Conservation (phyloP, 2,797 vertebrate species). For the Onychomys leucogaster region DNA sequence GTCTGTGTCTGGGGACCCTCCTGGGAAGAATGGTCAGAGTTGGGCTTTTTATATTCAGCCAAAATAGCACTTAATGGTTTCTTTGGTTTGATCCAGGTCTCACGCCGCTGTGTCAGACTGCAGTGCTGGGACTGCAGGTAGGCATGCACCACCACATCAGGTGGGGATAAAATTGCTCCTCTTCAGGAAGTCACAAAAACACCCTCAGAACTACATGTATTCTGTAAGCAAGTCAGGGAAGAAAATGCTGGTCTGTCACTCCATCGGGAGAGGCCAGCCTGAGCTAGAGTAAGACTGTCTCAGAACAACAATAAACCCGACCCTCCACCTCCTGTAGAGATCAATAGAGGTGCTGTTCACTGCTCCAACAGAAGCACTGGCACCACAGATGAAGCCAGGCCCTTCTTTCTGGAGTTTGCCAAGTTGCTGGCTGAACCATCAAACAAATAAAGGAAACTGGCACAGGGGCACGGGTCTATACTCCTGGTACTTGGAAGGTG, state of each 20-base stretch:
- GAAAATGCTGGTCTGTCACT: not conserved
- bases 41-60: not conserved
- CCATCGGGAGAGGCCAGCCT: not conserved
- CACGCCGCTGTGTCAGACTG: not conserved
- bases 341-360: not conserved
- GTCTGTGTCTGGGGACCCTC: not conserved
- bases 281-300: not conserved
- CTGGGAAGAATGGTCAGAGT: not conserved
- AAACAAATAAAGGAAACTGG: not conserved
- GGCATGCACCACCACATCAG: not conserved
- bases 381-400: not conserved
- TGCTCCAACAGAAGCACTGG: not conserved
- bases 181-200: slow-evolving; percentile 3
- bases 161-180: not conserved
- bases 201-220: not conserved
- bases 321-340: not conserved
- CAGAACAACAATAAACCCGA: not conserved
- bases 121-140: not conserved
- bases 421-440: not conserved
- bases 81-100: not conserved
- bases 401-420: not conserved
- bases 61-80: not conserved
- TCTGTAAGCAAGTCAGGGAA: not conserved
- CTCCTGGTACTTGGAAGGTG: not conserved
- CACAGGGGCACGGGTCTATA: not conserved